Evolutionary conservation across 2,797 vertebrate species (phyloP).

Genomic region (Poecilia gillii): DNA sequence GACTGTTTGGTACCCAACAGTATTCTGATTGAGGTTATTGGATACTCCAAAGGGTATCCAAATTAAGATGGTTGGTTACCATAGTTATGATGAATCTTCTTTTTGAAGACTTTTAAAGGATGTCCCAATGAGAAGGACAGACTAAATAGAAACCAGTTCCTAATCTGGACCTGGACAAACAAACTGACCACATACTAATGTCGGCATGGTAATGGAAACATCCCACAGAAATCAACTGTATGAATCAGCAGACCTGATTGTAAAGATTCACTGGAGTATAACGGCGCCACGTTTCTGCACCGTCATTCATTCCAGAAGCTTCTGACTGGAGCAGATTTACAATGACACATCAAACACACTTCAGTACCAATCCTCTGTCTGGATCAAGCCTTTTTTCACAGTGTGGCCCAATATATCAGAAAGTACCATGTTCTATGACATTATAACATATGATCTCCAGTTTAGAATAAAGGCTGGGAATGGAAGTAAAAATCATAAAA

Average conservation of each 20-base stretch:
- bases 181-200: neutral
- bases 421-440: neutral
- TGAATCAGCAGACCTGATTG: too few species aligned
- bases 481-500: neutral
- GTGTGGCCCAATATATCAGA: neutral
- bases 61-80: neutral
- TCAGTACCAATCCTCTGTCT: neutral
- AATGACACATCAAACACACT: neutral
- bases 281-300: neutral
- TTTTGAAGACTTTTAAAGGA: neutral
- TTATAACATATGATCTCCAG: neutral
- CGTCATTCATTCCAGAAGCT: neutral
- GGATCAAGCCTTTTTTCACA: neutral
- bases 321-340: neutral
- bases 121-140: neutral
- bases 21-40: too few species aligned
- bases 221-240: neutral
- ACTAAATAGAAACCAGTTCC: neutral
- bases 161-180: neutral
- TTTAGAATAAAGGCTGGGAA: neutral
- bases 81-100: neutral
- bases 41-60: too few species aligned
- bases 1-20: too few species aligned
- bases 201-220: neutral
- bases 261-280: neutral